Conservation (phyloP, 1,140 invertebrate species). For the Chymomyza costata region DNA sequence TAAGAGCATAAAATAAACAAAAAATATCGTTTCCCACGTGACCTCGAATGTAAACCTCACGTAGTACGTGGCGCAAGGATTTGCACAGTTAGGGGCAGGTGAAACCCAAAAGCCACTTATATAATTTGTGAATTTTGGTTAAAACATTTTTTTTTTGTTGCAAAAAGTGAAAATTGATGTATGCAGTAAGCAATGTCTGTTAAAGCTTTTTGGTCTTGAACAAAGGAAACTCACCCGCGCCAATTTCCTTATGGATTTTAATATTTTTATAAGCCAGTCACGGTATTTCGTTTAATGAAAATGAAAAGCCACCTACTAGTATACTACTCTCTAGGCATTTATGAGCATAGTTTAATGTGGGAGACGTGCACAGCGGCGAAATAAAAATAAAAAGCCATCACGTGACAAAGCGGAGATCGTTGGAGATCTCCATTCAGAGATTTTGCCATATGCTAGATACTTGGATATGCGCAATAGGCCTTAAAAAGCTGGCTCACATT, state of each 20-base stretch:
- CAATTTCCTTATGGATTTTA: conserved; percentile 67
- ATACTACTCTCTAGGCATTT: too few relatives aligned
- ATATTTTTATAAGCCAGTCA: conserved; percentile 71
- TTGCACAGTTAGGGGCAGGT: conserved; percentile 27
- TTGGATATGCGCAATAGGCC: not conserved
- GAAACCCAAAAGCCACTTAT: conserved; percentile 38
- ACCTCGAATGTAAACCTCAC: conserved; percentile 68
- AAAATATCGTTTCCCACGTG: conserved; percentile 39
- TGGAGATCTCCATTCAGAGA: conserved; percentile 9
- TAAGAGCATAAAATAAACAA: not conserved
- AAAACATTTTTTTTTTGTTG: conserved; percentile 41
- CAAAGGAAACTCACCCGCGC: not conserved
- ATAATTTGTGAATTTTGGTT: conserved; percentile 17
- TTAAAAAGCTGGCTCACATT: too few relatives aligned
- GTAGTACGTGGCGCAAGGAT: conserved; percentile 50
- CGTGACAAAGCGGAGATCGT: not conserved
- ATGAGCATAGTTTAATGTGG: too few relatives aligned
- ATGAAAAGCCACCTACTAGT: too few relatives aligned
- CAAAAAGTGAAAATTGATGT: conserved; percentile 69
- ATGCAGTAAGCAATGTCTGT: conserved; percentile 27
- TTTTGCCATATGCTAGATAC: conserved; percentile 1
- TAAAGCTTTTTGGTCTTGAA: too few relatives aligned
- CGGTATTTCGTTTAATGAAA: conserved; percentile 63
- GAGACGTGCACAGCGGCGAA: conserved; percentile 31
- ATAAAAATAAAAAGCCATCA: conserved; percentile 15